Conservation (phyloP, 2,113 vertebrate genomes). For the Cyprinodon brontotheroides region DNA sequence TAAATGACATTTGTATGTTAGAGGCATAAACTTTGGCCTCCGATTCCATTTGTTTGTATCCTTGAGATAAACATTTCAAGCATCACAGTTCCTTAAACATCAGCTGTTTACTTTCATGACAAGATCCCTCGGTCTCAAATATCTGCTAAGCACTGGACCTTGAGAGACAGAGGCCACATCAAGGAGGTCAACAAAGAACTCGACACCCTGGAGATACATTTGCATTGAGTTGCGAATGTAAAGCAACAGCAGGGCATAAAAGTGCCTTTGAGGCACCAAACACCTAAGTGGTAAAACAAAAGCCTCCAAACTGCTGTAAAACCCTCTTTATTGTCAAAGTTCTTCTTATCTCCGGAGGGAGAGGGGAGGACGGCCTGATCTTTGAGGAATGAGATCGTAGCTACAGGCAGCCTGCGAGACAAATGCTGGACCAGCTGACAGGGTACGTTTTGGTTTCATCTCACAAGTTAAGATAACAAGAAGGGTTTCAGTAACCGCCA, state of each 20-base stretch:
- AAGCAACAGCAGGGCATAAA: slow-evolving; percentile 62
- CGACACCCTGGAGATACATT: slow-evolving; percentile 76
- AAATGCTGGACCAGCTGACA: slow-evolving; percentile 53
- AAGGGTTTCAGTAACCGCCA: slow-evolving; percentile 27
- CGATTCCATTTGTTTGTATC: slow-evolving; percentile 53
- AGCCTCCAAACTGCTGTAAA: slow-evolving; percentile 61
- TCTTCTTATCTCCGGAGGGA: slow-evolving; percentile 48
- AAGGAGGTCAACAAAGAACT: slow-evolving; percentile 76
- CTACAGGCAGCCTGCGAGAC: slow-evolving; percentile 34
- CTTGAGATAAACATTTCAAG: slow-evolving; percentile 69
- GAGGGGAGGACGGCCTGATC: slow-evolving; percentile 27
- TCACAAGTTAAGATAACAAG: slow-evolving; percentile 53
- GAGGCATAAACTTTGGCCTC: slow-evolving; percentile 4
- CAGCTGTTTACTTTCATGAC: slow-evolving; percentile 75
- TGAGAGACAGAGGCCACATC: slow-evolving; percentile 74
- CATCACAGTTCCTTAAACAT: slow-evolving; percentile 59
- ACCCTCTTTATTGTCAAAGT: slow-evolving; percentile 52
- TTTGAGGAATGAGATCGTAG: slow-evolving; percentile 45
- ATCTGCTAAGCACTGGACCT: slow-evolving; percentile 72
- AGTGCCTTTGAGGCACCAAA: slow-evolving; percentile 56
- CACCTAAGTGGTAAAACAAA: slow-evolving; percentile 65
- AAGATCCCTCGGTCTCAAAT: slow-evolving; percentile 75
- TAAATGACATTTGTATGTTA: slow-evolving; percentile 9
- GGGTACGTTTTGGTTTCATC: slow-evolving; percentile 56
- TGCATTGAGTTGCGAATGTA: slow-evolving; percentile 76